A percentile compares a stretch with the other conserved stretches of the same genome.
Evolutionary conservation across 2,797 vertebrate genomes (phyloP).

Genomic region (Streptopelia turtur): DNA sequence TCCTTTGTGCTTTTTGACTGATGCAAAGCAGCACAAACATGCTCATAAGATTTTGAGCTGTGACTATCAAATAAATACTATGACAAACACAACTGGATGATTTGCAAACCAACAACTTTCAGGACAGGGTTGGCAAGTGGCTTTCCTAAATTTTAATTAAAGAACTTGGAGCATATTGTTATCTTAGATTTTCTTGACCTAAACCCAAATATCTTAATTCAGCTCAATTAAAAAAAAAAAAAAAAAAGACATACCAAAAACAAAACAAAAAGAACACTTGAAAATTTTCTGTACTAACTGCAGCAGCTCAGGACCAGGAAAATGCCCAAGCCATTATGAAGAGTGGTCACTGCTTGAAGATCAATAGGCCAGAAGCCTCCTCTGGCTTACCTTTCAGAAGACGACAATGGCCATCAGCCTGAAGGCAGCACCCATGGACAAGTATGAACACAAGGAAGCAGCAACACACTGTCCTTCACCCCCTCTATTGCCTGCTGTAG

Average conservation of each 20-base stretch:
- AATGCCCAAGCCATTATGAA: not conserved
- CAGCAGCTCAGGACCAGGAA: not conserved
- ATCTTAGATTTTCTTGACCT: not conserved
- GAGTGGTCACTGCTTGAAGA: not conserved
- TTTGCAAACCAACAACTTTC: not conserved
- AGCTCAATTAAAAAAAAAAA: not conserved
- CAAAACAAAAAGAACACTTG: not conserved
- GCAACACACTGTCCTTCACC: conserved; percentile 30
- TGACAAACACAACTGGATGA: not conserved
- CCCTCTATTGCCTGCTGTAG: conserved; percentile 19
- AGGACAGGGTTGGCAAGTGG: not conserved
- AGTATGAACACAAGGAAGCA: conserved; percentile 14
- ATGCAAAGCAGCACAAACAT: not conserved
- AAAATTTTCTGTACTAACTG: not conserved
- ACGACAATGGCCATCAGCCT: not conserved
- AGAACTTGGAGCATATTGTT: not conserved
- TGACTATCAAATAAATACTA: not conserved
- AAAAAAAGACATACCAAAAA: not conserved
- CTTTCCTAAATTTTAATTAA: not conserved
- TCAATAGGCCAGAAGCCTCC: not conserved
- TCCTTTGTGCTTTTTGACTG: not conserved
- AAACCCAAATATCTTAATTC: not conserved
- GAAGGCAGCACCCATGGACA: conserved; percentile 14
- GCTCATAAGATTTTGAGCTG: not conserved
- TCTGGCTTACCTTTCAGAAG: conserved; percentile 31